Evolutionary conservation across 2,797 vertebrate genomes (phyloP), one percentile per base, ranked within the genome.

Genomic region (Cuculus canorus): DNA sequence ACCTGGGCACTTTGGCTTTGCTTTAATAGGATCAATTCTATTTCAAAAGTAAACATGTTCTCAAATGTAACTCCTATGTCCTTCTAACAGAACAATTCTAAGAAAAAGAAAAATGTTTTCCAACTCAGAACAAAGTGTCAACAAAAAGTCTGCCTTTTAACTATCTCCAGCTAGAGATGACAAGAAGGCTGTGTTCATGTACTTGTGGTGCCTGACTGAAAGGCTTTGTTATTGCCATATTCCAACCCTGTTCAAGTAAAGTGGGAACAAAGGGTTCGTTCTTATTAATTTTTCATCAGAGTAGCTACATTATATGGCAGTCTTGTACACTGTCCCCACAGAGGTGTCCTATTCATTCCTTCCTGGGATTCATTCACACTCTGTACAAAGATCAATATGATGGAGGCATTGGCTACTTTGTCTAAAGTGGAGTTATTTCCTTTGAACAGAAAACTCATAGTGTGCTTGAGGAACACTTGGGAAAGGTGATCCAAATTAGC

Each of bases 401-500:
- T 27, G 45, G 33, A 64, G 39, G 48, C 72, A 89, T 18, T 7
- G 23, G 15, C 35, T 68, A 25, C 69, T 78, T 88, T 53, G n/a
- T 80, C 22, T 68, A 73, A 87, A 91, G 39, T 18, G 72, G 45
- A 70, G 47, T 17, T 86, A 7, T 33, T 89, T 75, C 25, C 61
- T 87, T 90, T 64, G 21, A 93, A 75, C 21, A 53, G 4, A 81
- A 68, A 68, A 23, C 21, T 91, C 22, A 8, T 52, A 52, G 43
- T n/a, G 47, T 33, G 19, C 32, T 86, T 48, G 15, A 75, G n/a
- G 22, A 91, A 78, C 41, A 68, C 80, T 86, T 75, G 41, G 79
- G 61, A 90, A 91, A 91, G 65, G 57, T 71, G 65, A 75, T 86
- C 72, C 27, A 91, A 88, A 87, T 75, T 90, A 91, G 41, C 33